Base-by-base conservation (phyloP, 1,140 invertebrate species). In the Megalopta genalis region DNA sequence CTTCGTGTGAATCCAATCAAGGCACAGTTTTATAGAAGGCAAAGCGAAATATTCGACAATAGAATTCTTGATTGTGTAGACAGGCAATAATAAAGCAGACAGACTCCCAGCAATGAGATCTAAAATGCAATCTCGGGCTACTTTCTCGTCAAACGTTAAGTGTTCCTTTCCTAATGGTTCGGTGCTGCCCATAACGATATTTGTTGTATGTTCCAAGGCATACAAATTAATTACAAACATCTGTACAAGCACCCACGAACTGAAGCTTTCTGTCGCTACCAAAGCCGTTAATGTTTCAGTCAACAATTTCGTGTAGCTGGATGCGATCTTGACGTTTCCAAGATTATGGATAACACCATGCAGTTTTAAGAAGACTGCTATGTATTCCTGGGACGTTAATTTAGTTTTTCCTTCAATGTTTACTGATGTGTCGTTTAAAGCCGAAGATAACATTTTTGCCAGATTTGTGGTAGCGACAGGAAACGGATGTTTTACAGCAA, bases 401-500 rank as follows among this genome's bases (percentile, higher is more conserved):
- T 95, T 95, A 3, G 91, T 93, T 80, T 94, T 94, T 62, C 94
- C 92, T 80, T 94, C 93, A 32, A 93, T 92, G 27, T 93, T 92
- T 52, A 92, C 91, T 27, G 94, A 88, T 16, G 86, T 90, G 54
- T 93, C 95, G 67, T 93, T 93, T 90, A 93, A 92, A 63, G 92
- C 93, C 82, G 93, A 95, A 62, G 92, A 95, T 88, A 96, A 91
- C 21, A 95, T 95, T 82, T 94, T 94, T 37, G 95, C 93, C 23
- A 98, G 91, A 92, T 98, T 98, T n/a, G 96, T 95, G 7, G 95
- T 94, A 42, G 97, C 96, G 42, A 96, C 96, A 18, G 96, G 96
- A 92, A 98, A 98, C 18, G 96, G 97, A 91, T 96, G 96, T 86
- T 96, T 95, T 8, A 97, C 96, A 39, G 96, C 95, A 70, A 97